Base-by-base conservation (phyloP, 1,140 invertebrate species). In the Camponotus floridanus region DNA sequence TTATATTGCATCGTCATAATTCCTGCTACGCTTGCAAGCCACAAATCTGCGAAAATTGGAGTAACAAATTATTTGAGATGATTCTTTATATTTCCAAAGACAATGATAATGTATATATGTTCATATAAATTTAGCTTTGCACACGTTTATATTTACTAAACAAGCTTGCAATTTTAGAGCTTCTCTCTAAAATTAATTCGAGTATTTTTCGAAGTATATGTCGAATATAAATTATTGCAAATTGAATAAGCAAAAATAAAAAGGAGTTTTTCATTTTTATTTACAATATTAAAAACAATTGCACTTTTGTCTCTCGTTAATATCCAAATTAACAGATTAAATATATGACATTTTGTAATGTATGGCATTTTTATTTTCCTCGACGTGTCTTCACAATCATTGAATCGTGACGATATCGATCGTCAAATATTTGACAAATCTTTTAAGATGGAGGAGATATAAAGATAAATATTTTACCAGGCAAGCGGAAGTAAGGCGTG, bases 1-100 rank as follows among this genome's bases (percentile, higher is more conserved):
- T 33, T 45, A 55, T 36, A 73, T 71, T 21, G 79, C 67, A 42
- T 21, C 26, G 67, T 81, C 79, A 81, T 45, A 55, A 81, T 73
- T 73, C 45, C 26, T 26, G 21, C 26, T 39, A 15, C 13, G 11
- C 15, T 31, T 31, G 6, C 21, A 39, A 68, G 45, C n/a, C 13
- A 36, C 15, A 68, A 39, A 68, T 68, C 62, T 67, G 13, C 31
- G 18, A 48, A 0, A 15, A n/a, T 26, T 33, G 8, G 51, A 4
- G 21, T 15, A 64, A 42, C 3, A 62, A 36, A 21, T 62, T 62
- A n/a, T 64, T 45, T 36, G 31, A 42, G 6, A 68, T 11, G 9
- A 48, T 21, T 7, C 1, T 26, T 65, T 33, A 33, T 67, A 1
- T 18, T 33, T 78, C n/a, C 7, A n/a, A 1, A 6, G 6, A 26